These are phyloP conservation scores for Hemaris fuciformis DNA, from an alignment of 2,888 invertebrate species.

Conservation along the genomic window DNA sequence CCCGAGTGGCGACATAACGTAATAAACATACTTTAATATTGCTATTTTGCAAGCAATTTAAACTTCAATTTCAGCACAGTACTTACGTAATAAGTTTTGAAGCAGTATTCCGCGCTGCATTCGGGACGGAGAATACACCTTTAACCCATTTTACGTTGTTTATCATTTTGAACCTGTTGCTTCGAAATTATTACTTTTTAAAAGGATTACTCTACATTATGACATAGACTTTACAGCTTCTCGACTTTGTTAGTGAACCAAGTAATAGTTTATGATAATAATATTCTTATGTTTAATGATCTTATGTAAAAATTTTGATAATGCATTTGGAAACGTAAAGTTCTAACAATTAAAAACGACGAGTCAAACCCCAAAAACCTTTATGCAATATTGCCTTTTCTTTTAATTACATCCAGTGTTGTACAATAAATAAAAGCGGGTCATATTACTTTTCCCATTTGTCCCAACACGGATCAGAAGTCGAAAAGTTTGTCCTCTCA, in stretches of 20 bases:
- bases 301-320: background rate
- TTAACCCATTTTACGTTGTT: background rate
- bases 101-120: background rate
- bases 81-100: conserved; percentile 20
- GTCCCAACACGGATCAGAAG: background rate
- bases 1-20: conserved; percentile 25
- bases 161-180: background rate
- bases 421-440: background rate
- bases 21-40: conserved; percentile 39
- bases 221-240: background rate
- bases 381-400: background rate
- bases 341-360: too few species aligned
- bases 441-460: background rate
- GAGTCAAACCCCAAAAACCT: too few species aligned
- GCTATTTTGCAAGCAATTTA: conserved; percentile 41
- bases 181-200: conserved; percentile 14
- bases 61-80: conserved; percentile 36
- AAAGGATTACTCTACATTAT: conserved; percentile 33
- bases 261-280: background rate
- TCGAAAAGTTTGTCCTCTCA: conserved; percentile 27
- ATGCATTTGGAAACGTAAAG: background rate
- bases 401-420: background rate
- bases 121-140: too few species aligned
- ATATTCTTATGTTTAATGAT: background rate
- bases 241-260: background rate